Percentiles rank a stretch among this genome's conserved stretches.
Evolutionary conservation across 2,113 vertebrate genomes (phyloP).

Genomic region (Protomyctophum bolini): DNA sequence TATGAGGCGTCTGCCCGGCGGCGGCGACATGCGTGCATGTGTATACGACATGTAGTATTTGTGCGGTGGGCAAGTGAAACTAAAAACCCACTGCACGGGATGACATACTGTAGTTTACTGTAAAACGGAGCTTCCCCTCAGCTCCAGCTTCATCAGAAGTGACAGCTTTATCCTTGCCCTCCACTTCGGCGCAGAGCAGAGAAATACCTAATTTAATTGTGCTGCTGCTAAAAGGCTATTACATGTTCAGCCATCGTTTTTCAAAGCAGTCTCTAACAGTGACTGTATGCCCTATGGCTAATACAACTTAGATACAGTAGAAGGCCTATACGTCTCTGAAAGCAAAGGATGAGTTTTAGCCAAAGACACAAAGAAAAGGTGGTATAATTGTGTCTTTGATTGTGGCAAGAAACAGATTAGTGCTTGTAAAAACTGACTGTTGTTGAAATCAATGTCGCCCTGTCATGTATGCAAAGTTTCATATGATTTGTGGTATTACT

Average conservation of each 20-base stretch:
- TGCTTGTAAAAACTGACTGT: no score
- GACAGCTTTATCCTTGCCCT: slow-evolving; percentile 36
- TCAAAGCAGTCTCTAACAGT: slow-evolving; percentile 27
- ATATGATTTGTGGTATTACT: no score
- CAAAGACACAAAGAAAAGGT: no score
- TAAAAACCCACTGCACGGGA: slow-evolving; percentile 5
- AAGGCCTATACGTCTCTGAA: no score
- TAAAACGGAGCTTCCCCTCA: slow-evolving; percentile 23
- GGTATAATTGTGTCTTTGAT: no score
- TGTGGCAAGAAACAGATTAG: no score
- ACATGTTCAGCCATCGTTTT: slow-evolving; percentile 31
- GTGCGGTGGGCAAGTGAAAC: background rate
- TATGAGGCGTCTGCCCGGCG: no score
- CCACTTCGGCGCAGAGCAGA: slow-evolving; percentile 24
- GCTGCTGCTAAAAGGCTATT: slow-evolving; percentile 58
- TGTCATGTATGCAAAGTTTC: no score
- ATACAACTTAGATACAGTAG: no score
- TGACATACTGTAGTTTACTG: slow-evolving; percentile 14
- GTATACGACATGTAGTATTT: background rate
- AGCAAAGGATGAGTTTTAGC: no score
- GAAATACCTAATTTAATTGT: slow-evolving; percentile 46
- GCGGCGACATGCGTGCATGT: no score
- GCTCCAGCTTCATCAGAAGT: slow-evolving; percentile 37
- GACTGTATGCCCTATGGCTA: background rate
- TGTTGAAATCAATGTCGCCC: no score